Conservation (phyloP, 2,797 vertebrate species). For the Bovichtus variegatus region DNA sequence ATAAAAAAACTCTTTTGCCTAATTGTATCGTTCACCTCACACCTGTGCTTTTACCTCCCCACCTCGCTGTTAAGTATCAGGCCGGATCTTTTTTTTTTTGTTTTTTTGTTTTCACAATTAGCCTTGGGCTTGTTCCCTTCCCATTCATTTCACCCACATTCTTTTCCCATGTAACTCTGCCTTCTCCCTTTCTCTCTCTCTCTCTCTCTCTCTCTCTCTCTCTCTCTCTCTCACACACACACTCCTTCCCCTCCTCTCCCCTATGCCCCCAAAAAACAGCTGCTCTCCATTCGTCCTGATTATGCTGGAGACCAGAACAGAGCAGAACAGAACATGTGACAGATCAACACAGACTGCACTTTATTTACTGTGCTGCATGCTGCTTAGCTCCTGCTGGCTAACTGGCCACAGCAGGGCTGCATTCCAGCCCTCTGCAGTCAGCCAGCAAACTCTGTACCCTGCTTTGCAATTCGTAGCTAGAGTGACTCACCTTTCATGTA, state of each 20-base stretch:
- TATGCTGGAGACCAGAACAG: constrained; percentile 72
- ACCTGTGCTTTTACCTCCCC: constrained; percentile 33
- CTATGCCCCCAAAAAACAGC: constrained; percentile 60
- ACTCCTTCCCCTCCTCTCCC: constrained; percentile 19
- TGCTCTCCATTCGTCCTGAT: constrained; percentile 80
- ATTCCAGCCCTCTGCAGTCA: constrained; percentile 75
- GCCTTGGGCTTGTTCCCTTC: constrained; percentile 70
- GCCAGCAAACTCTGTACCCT: constrained; percentile 41
- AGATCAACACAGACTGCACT: constrained; percentile 67
- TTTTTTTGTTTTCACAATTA: constrained; percentile 5
- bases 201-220: constrained; percentile 45
- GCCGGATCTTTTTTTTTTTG: constrained; percentile 1
- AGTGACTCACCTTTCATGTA: constrained; percentile 49
- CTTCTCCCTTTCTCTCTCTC: constrained; percentile 44
- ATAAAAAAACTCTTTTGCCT: background rate
- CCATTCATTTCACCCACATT: constrained; percentile 70
- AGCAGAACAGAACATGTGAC: constrained; percentile 64
- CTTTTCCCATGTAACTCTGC: constrained; percentile 57
- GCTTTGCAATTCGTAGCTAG: constrained; percentile 41
- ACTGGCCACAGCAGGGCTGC: constrained; percentile 79
- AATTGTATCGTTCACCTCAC: constrained; percentile 2
- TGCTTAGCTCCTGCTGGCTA: constrained; percentile 67
- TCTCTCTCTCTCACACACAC: constrained; percentile 25
- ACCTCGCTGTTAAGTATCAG: constrained; percentile 9
- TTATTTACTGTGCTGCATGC: constrained; percentile 67